A percentile compares a stretch with the other conserved stretches of the same genome.
phyloP scores from a whole-genome alignment of 1,140 invertebrate species.

The Hycleus phaleratus region DNA sequence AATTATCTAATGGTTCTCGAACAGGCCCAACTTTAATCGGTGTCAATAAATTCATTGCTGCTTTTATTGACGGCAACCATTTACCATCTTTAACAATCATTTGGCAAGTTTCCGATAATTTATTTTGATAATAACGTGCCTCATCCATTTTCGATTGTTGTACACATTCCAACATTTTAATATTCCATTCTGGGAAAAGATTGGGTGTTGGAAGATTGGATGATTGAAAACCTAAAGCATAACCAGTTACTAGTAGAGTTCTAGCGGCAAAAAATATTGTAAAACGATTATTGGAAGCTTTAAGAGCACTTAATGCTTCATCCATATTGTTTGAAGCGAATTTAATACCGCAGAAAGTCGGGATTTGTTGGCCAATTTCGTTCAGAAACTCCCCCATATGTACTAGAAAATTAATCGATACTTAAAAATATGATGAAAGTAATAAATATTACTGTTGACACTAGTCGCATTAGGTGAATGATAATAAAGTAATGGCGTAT shows the following conservation, averaged over 20 bases:
- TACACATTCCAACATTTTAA: slow-evolving; percentile 40
- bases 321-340: slow-evolving; percentile 60
- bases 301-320: slow-evolving; percentile 52
- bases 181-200: slow-evolving; percentile 45
- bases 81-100: slow-evolving; percentile 45
- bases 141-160: slow-evolving; percentile 34
- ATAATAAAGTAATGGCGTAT: slow-evolving; percentile 75
- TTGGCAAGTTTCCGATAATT: slow-evolving; percentile 38
- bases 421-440: not conserved
- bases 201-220: slow-evolving; percentile 59
- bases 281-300: slow-evolving; percentile 45
- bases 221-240: slow-evolving; percentile 56
- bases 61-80: slow-evolving; percentile 62
- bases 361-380: slow-evolving; percentile 50
- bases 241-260: slow-evolving; percentile 50
- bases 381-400: slow-evolving; percentile 62
- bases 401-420: slow-evolving; percentile 46
- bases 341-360: slow-evolving; percentile 69
- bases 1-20: slow-evolving; percentile 44
- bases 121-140: slow-evolving; percentile 42
- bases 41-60: slow-evolving; percentile 52
- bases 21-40: slow-evolving; percentile 52
- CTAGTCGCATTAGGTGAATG: slow-evolving; percentile 65
- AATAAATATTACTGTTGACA: slow-evolving; percentile 53
- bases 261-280: slow-evolving; percentile 57